phyloP scores from a whole-genome alignment of 2,888 invertebrate genomes.

The Coelopa pilipes region DNA sequence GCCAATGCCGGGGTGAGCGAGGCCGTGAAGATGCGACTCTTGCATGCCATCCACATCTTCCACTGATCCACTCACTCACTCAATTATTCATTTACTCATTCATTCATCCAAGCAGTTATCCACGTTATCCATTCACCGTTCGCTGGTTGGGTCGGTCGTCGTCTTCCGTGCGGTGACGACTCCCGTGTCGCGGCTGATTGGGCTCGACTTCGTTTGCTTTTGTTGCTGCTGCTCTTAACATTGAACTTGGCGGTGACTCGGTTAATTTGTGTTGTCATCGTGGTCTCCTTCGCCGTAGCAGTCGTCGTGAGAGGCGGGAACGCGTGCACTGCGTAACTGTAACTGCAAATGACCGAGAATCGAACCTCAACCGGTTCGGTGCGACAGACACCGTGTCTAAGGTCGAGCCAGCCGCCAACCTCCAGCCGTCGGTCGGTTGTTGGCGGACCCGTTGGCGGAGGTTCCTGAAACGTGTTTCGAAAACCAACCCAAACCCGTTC shows the following conservation, averaged over 20 bases:
- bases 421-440: no score
- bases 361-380: no score
- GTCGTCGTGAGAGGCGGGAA: background rate
- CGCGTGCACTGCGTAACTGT: background rate
- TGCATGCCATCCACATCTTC: background rate
- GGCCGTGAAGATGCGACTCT: background rate
- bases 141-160: no score
- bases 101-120: background rate
- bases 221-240: background rate
- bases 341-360: background rate
- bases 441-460: no score
- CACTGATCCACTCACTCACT: background rate
- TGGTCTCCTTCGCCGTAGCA: background rate
- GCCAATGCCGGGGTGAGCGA: constrained; percentile 6
- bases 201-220: no score
- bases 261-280: background rate
- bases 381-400: no score
- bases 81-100: background rate
- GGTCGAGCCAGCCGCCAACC: no score
- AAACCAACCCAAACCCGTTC: no score
- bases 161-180: no score
- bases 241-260: constrained; percentile 19
- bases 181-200: background rate
- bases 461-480: no score
- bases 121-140: no score